Evolutionary conservation across 1,140 invertebrate genomes (phyloP).

Genomic region (Eueides isabella): DNA sequence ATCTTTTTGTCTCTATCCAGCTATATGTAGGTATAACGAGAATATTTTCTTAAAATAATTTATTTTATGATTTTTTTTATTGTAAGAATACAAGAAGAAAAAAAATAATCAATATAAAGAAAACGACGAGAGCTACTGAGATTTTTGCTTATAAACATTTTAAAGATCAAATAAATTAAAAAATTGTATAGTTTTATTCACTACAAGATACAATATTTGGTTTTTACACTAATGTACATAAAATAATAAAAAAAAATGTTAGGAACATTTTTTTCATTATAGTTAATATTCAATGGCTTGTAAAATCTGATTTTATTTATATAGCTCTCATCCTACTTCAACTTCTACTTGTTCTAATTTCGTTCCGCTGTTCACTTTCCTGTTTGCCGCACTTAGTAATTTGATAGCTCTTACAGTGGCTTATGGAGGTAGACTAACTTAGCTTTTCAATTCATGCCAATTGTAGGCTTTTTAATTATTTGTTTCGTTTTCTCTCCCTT

Average conservation of each 20-base stretch:
- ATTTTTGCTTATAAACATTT: no score
- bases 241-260: background rate
- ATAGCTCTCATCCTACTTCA: conserved; percentile 1
- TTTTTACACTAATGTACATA: no score
- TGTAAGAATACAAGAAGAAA: no score
- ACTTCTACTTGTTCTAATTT: conserved; percentile 15
- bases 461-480: background rate
- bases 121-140: no score
- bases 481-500: background rate
- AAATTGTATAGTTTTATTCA: no score
- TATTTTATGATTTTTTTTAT: no score
- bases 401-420: conserved; percentile 28
- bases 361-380: background rate
- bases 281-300: background rate
- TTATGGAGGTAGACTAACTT: conserved; percentile 18
- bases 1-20: no score
- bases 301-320: conserved; percentile 19
- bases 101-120: no score
- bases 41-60: no score
- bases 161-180: no score
- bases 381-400: conserved; percentile 31
- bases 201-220: no score
- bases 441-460: conserved; percentile 16
- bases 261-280: background rate
- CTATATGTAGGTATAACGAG: no score